A percentile compares a stretch with the other conserved stretches of the same genome.
Conservation (phyloP, 2,888 invertebrate species). For the Nemoura dubitans region DNA sequence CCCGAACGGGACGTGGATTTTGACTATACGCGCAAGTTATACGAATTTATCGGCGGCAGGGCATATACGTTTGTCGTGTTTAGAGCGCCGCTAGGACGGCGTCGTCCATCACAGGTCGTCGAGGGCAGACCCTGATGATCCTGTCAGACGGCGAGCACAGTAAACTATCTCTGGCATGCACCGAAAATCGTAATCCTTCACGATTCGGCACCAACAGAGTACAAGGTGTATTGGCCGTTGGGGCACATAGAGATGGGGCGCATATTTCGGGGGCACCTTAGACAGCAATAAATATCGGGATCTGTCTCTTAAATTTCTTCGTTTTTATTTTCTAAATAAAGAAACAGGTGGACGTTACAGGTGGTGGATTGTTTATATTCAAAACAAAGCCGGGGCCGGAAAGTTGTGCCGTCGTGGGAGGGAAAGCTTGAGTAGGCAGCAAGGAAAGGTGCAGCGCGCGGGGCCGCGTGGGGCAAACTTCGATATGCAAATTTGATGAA, state of each 20-base stretch:
- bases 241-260: not conserved
- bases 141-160: conserved; percentile 1
- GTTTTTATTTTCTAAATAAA: conserved; percentile 26
- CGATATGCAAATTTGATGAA: conserved; percentile 12
- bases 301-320: conserved; percentile 32
- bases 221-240: no score
- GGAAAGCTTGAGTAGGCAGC: not conserved
- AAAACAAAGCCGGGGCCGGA: conserved; percentile 10
- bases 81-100: not conserved
- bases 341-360: conserved; percentile 40
- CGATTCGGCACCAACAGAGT: no score
- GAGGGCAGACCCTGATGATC: not conserved
- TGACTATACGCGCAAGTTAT: not conserved
- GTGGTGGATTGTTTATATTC: conserved; percentile 40
- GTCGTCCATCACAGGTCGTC: not conserved
- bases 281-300: not conserved
- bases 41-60: not conserved
- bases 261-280: not conserved
- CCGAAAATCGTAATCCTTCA: no score
- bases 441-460: not conserved
- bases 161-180: conserved; percentile 14
- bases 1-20: no score
- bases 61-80: not conserved
- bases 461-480: not conserved
- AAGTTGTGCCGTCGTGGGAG: no score